Conservation (phyloP, 2,888 invertebrate genomes). For the Oxystoma pomonae region DNA sequence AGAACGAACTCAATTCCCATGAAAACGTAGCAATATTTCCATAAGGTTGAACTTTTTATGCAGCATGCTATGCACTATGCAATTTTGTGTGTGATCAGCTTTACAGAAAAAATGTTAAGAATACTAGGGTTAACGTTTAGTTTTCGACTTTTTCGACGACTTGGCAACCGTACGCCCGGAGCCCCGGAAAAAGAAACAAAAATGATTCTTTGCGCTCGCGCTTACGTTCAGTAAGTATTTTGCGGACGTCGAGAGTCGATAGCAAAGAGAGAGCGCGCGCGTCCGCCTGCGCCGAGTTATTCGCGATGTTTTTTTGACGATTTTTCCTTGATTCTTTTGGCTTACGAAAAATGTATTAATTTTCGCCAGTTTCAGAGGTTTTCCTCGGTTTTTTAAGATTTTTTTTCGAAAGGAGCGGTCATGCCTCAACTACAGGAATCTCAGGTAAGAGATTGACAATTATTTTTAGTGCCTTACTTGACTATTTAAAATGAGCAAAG, state of each 20-base stretch:
- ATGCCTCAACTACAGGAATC: neutral
- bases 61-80: no score
- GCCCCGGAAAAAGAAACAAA: neutral
- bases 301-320: neutral
- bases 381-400: neutral
- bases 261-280: neutral
- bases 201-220: neutral
- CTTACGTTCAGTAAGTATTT: neutral
- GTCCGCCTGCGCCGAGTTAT: neutral
- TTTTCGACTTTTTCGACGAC: neutral
- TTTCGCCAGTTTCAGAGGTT: neutral
- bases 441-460: neutral
- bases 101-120: no score
- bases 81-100: no score
- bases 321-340: no score
- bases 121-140: no score
- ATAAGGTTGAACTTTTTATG: no score
- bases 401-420: neutral
- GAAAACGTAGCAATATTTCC: no score
- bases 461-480: no score
- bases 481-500: no score
- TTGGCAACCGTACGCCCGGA: neutral
- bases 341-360: no score
- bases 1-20: no score
- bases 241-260: neutral